Evolutionary conservation across 2,113 vertebrate species (phyloP), one percentile per base, ranked within the genome.

Genomic region (Meriones unguiculatus): DNA sequence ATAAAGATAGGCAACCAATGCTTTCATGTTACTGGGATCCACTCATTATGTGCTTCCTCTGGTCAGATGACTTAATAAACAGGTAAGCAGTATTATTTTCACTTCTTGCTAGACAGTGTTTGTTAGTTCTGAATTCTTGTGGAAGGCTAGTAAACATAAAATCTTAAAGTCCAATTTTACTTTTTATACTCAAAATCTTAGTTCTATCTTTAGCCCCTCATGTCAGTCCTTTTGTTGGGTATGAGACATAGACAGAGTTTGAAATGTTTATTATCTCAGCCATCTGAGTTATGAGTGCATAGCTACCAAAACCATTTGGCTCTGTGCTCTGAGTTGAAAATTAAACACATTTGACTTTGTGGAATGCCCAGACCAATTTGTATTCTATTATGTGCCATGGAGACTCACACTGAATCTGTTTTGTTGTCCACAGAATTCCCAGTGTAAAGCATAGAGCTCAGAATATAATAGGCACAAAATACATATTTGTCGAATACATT

Each of bases 151-250:
- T 59, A 87, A 86, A 32, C 28, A 75, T 89, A 80, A 80, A 73
- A 46, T 88, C 30, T 67, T 38, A 89, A 64, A 77, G 24, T 24
- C 50, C 14, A 89, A 75, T 87, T 94, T 82, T 10, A 87, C 30
- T 25, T 92, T 87, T 90, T 89, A 73, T 86, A 89, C 30, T 1
- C 24, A 86, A 81, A 65, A 91, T 76, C 35, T 76, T 65, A 89
- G 70, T 69, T 30, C 8, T 7, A 41, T 46, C 25, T 69, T 14
- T 11, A 77, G 28, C 30, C 69, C 11, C 57, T 35, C 54, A 65
- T 80, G 12, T 20, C 18, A 8, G 32, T 72, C 64, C 8, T 64
- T 95, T 93, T 64, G 28, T 91, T 85, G 84, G 10, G 4, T 9
- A 73, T 3, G 38, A 38, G 64, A 46, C 7, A 18, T 28, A 24